These are phyloP conservation scores for Leptinotarsa juncta DNA, from an alignment of 2,888 invertebrate species.

Conservation along the genomic window DNA sequence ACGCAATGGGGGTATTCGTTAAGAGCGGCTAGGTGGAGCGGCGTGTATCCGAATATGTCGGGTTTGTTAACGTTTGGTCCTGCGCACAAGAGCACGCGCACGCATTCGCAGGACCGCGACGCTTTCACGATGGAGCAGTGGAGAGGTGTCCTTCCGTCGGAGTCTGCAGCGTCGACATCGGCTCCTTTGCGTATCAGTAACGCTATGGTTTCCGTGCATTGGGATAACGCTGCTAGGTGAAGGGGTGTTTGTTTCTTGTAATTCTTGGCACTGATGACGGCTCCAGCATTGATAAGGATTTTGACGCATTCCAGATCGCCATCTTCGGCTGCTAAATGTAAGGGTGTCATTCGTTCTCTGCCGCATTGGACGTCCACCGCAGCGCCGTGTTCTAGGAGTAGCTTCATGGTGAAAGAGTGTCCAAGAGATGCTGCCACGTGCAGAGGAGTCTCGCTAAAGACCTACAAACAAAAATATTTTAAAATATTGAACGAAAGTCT, in stretches of 20 bases:
- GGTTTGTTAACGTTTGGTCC: constrained; percentile 81
- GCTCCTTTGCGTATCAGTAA: constrained; percentile 72
- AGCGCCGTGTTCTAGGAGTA: constrained; percentile 82
- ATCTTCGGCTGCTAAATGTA: constrained; percentile 90
- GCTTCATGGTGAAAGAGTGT: constrained; percentile 75
- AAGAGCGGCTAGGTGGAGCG: constrained; percentile 84
- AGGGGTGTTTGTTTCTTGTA: constrained; percentile 84
- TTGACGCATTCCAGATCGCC: constrained; percentile 83
- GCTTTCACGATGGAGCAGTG: constrained; percentile 86
- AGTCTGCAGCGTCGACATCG: constrained; percentile 71
- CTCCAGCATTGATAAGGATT: constrained; percentile 79
- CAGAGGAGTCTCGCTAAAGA: constrained; percentile 86
- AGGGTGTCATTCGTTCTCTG: constrained; percentile 78
- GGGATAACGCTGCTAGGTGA: constrained; percentile 85
- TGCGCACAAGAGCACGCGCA: constrained; percentile 73
- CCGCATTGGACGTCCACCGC: constrained; percentile 81
- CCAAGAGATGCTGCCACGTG: constrained; percentile 85
- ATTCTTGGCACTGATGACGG: constrained; percentile 81
- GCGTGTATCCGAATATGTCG: constrained; percentile 86
- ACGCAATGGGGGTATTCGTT: constrained; percentile 85
- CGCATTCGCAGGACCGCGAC: constrained; percentile 77
- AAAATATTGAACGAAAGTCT: background rate
- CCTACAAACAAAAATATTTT: constrained; percentile 63
- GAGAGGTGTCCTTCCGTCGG: constrained; percentile 81
- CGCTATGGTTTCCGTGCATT: constrained; percentile 82